Conservation (phyloP, 37 sponge, comb jelly and placozoan species). For the Eunapius fragilis region DNA sequence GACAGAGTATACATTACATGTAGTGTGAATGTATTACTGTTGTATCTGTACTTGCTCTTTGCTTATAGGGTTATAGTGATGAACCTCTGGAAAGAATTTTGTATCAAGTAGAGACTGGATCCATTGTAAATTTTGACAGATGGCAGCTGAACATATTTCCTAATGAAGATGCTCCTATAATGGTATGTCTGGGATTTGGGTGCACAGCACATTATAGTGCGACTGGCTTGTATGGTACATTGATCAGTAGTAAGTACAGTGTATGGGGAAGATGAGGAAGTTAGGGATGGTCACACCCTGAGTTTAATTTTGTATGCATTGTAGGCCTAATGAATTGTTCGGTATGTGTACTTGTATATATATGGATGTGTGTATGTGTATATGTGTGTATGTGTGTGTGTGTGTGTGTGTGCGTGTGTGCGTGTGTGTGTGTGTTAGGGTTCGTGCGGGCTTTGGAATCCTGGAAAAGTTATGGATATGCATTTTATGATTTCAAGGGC, state of each 20-base stretch:
- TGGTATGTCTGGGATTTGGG: background rate
- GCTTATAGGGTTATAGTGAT: conserved; percentile 73
- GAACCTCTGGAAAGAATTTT: conserved; percentile 91
- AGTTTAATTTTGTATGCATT: too few relatives aligned
- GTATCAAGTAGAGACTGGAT: conserved; percentile 78
- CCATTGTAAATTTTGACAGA: conserved; percentile 76
- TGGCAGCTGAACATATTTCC: conserved; percentile 60
- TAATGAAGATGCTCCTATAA: background rate
- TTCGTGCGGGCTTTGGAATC: too few relatives aligned
- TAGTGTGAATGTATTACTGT: background rate
- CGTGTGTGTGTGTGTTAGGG: too few relatives aligned
- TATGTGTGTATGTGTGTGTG: too few relatives aligned
- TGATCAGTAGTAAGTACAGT: background rate
- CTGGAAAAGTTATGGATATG: too few relatives aligned
- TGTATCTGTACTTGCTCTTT: too few relatives aligned
- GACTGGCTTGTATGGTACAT: background rate
- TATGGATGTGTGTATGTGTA: background rate
- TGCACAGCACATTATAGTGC: background rate
- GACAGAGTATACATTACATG: too few relatives aligned
- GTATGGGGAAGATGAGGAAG: too few relatives aligned
- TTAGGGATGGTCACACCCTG: too few relatives aligned
- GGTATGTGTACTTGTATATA: background rate
- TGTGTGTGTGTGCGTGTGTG: too few relatives aligned
- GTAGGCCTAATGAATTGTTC: background rate
- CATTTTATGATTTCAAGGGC: too few relatives aligned